A percentile compares a stretch with the other conserved stretches of the same genome.
These are phyloP conservation scores for Parochlus steinenii DNA, from an alignment of 2,888 invertebrate species.

Conservation along the genomic window DNA sequence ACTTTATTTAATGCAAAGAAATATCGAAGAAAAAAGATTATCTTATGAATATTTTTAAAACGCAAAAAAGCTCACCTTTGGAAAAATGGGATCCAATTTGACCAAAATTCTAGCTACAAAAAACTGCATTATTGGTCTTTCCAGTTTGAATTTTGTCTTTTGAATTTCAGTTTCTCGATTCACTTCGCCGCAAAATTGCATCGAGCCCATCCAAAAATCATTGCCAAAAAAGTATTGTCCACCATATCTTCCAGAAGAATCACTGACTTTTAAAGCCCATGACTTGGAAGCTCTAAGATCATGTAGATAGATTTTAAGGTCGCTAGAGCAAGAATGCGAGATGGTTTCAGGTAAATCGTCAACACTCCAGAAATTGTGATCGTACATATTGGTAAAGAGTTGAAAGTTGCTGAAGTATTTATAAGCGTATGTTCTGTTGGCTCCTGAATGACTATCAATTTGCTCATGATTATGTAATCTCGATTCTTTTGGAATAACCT, in stretches of 20 bases:
- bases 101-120: background rate
- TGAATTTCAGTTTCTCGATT: conserved; percentile 20
- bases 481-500: conserved; percentile 1
- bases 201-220: conserved; percentile 67
- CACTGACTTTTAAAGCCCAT: conserved; percentile 42
- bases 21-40: background rate
- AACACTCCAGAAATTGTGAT: conserved; percentile 18
- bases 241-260: conserved; percentile 64
- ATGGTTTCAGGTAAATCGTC: background rate
- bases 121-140: conserved; percentile 3
- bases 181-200: conserved; percentile 46
- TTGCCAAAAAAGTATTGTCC: conserved; percentile 63
- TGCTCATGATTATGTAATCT: too few species aligned
- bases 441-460: too few species aligned
- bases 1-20: too few species aligned
- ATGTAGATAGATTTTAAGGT: conserved; percentile 7
- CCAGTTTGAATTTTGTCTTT: too few species aligned
- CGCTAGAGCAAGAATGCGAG: background rate
- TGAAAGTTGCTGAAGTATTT: conserved; percentile 20
- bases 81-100: background rate
- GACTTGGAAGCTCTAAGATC: conserved; percentile 2
- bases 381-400: conserved; percentile 25
- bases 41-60: background rate
- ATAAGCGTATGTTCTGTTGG: too few species aligned
- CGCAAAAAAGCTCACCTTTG: background rate